phyloP scores from a whole-genome alignment of 2,113 vertebrate species.

The Phycodurus eques region DNA sequence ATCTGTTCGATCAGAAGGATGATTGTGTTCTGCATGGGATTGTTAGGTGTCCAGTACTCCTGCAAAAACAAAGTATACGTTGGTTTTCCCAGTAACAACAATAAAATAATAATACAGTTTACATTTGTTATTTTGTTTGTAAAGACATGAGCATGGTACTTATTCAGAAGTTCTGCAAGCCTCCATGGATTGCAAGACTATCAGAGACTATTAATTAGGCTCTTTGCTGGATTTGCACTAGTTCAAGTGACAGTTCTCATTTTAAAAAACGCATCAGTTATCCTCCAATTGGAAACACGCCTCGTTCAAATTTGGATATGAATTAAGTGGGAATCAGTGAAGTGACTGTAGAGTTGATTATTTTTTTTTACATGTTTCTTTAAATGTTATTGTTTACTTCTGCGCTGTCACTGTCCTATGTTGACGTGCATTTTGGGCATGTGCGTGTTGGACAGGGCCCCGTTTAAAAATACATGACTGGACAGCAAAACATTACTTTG shows the following conservation, averaged over 20 bases:
- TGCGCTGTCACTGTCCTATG: neutral
- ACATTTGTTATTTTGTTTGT: neutral
- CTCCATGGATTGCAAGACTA: neutral
- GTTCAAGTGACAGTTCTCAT: neutral
- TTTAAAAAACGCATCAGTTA: neutral
- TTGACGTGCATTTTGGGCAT: neutral
- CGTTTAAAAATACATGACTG: neutral
- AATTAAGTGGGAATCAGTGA: too few species aligned
- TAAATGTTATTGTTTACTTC: neutral
- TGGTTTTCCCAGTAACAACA: neutral
- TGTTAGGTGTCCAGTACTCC: constrained; percentile 99
- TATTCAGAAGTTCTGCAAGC: neutral
- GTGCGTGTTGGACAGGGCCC: too few species aligned
- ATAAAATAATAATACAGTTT: neutral
- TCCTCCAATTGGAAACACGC: too few species aligned
- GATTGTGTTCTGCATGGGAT: constrained; percentile 98
- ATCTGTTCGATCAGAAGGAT: constrained; percentile 97
- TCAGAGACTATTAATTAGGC: neutral
- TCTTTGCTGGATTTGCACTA: neutral
- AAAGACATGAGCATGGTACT: neutral
- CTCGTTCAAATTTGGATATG: too few species aligned
- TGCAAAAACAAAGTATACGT: constrained; percentile 45
- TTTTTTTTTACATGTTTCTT: neutral
- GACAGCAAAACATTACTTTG: neutral
- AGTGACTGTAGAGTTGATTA: neutral